Evolutionary conservation across 2,888 invertebrate genomes (phyloP), one percentile per base, ranked within the genome.

Genomic region (Parascotia fuliginaria): DNA sequence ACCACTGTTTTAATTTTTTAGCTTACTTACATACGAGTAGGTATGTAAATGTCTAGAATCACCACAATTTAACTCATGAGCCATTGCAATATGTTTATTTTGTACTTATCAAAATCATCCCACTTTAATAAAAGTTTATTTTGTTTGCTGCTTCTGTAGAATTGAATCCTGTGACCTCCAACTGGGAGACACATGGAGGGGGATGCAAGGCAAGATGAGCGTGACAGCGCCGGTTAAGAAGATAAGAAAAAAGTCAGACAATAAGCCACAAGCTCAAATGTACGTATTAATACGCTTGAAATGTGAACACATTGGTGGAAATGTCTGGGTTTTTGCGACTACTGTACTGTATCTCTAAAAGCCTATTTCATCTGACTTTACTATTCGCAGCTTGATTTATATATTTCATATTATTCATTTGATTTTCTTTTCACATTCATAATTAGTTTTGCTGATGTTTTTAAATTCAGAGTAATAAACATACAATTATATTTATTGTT

Each of bases 111-210:
- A 55, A 61, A 75, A 57, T 60, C 77, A 75, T 69, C 67, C 51
- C 68, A 72, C 72, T 77, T 81, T 85, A 85, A 81, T 85, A 82
- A 84, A 75, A 80, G 81, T 82, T 79, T 79, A 82, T 85, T 86
- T 77, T 87, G 79, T 88, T 95, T 95, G 85, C 85, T 89, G 85
- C 85, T 89, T 84, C 85, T 87, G 70, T 94, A 97, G 97, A 96
- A 95, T 96, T 94, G 96, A 96, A 94, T 96, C 96, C 94, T 96
- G 96, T 96, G 96, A 97, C 93, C 94, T 96, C 93, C 96, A 92
- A 86, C 90, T 90, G 88, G 92, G 92, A 89, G 92, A 92, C 92
- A 91, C 92, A 92, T 92, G 95, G 93, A 95, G 95, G 94, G 95
- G 96, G 93, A 94, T 94, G 94, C 95, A 96, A 95, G 94, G 95